These are phyloP conservation scores for Caenorhabditis sulstoni DNA, from an alignment of 2,888 invertebrate species.

Conservation along the genomic window DNA sequence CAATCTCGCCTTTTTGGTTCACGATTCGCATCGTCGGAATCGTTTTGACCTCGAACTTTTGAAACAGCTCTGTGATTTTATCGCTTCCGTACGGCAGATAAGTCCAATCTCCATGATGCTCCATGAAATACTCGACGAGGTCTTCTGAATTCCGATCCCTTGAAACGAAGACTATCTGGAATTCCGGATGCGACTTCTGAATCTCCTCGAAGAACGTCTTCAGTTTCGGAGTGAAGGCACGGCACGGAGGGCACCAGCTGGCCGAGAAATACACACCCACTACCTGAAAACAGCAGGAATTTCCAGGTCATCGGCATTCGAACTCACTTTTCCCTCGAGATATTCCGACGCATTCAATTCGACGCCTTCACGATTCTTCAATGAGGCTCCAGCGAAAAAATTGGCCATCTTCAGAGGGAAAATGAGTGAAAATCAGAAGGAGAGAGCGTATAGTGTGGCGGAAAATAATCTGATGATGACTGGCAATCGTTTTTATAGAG, in stretches of 20 bases:
- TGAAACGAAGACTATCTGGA: constrained; percentile 78
- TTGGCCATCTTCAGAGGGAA: constrained; percentile 55
- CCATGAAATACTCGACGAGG: constrained; percentile 75
- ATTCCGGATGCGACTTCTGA: constrained; percentile 73
- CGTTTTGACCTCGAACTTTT: constrained; percentile 78
- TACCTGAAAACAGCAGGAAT: constrained; percentile 65
- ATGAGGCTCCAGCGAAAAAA: constrained; percentile 54
- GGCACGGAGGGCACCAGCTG: constrained; percentile 82
- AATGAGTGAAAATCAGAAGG: background rate
- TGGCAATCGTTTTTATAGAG: background rate
- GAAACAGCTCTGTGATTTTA: constrained; percentile 71
- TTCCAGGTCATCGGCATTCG: background rate
- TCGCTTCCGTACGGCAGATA: constrained; percentile 75
- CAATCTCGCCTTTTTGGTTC: constrained; percentile 81
- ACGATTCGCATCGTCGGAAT: constrained; percentile 82
- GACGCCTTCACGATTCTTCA: constrained; percentile 58
- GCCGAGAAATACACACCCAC: constrained; percentile 83
- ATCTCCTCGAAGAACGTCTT: constrained; percentile 70
- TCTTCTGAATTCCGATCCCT: constrained; percentile 73
- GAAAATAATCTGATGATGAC: background rate
- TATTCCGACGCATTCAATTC: constrained; percentile 62
- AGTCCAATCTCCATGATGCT: constrained; percentile 77
- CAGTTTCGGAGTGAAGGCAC: constrained; percentile 78
- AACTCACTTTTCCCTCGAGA: constrained; percentile 75
- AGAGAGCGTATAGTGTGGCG: background rate